A percentile compares a stretch with the other conserved stretches of the same genome.
Evolutionary conservation across 2,797 vertebrate species (phyloP).

Genomic region (Podargus strigoides): DNA sequence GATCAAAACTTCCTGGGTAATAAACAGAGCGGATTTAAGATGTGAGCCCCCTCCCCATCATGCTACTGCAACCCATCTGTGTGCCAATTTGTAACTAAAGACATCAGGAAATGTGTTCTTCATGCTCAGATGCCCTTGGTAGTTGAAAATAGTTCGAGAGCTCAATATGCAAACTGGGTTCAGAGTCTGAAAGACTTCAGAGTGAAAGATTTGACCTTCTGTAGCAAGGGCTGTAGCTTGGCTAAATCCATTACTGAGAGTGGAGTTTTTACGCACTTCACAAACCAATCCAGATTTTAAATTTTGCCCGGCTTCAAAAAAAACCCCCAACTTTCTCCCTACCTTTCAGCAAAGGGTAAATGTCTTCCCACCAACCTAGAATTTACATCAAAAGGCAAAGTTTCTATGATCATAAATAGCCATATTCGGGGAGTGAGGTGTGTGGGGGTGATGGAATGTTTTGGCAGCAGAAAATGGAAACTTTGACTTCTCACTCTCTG

Average conservation of each 20-base stretch:
- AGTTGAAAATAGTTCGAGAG: slow-evolving; percentile 74
- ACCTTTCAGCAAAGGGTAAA: background rate
- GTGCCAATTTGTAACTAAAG: slow-evolving; percentile 79
- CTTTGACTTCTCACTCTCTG: background rate
- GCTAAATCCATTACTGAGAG: background rate
- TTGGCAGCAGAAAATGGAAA: background rate
- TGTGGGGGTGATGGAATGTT: background rate
- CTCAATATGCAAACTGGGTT: slow-evolving; percentile 74
- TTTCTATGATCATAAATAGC: background rate
- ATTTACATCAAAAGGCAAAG: background rate
- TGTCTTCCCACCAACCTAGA: background rate
- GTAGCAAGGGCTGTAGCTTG: background rate
- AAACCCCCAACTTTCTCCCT: background rate
- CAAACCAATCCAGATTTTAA: background rate
- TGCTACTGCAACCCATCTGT: slow-evolving; percentile 64
- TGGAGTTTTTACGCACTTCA: background rate
- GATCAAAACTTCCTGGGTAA: slow-evolving; percentile 78
- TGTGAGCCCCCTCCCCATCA: slow-evolving; percentile 28
- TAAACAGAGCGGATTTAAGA: slow-evolving; percentile 75
- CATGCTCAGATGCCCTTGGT: slow-evolving; percentile 70
- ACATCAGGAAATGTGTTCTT: slow-evolving; percentile 75
- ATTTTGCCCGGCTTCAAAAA: background rate
- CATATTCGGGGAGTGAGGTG: background rate
- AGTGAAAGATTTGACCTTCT: slow-evolving; percentile 72
- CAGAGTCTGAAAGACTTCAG: slow-evolving; percentile 67